Evolutionary conservation across 2,797 vertebrate species (phyloP).

Genomic region (Tragelaphus eurycerus): DNA sequence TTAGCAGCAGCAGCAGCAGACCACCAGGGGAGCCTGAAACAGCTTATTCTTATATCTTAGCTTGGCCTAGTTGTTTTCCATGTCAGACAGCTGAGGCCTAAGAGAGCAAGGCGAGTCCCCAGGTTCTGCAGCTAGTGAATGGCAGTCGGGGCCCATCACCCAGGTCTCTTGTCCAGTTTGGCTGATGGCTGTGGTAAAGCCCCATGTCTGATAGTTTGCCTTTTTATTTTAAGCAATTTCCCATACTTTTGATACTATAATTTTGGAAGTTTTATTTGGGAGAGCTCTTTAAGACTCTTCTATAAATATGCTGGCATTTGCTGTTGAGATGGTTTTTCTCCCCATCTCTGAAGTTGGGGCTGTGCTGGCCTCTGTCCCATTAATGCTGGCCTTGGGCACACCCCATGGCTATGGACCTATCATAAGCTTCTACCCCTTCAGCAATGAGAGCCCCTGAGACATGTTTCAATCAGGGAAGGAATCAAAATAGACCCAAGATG

Average conservation of each 20-base stretch:
- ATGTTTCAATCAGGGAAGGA: slow-evolving; percentile 28
- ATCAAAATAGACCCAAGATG: slow-evolving; percentile 64
- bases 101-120: neutral
- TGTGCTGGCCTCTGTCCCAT: neutral
- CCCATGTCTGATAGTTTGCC: neutral
- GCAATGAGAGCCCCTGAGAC: slow-evolving; percentile 24
- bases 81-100: neutral
- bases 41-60: neutral
- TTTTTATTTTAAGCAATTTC: neutral
- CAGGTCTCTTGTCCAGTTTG: neutral
- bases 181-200: neutral
- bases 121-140: neutral
- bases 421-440: neutral
- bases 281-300: neutral
- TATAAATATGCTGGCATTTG: neutral
- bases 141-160: neutral
- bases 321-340: neutral
- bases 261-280: neutral
- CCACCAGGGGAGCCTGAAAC: neutral
- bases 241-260: neutral
- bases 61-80: neutral
- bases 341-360: neutral
- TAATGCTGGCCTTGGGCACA: neutral
- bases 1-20: neutral
- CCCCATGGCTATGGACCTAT: neutral